phyloP scores from a whole-genome alignment of 2,888 invertebrate genomes.

The Cephonodes hylas region DNA sequence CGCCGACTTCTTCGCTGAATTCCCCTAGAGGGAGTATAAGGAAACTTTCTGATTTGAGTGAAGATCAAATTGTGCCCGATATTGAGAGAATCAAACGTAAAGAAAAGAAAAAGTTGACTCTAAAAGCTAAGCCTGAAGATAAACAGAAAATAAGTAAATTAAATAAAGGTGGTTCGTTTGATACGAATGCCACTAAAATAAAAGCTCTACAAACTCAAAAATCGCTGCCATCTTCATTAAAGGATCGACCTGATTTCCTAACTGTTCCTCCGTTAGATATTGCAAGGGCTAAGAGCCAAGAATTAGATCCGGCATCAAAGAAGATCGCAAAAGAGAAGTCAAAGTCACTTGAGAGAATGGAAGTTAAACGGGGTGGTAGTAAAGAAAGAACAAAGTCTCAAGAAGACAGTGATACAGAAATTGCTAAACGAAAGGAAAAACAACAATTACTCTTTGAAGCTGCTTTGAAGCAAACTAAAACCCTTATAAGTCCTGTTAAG shows the following conservation, averaged over 20 bases:
- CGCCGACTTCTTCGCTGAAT: conserved; percentile 77
- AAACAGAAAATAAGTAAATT: conserved; percentile 66
- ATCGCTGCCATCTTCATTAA: conserved; percentile 78
- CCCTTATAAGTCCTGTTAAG: conserved; percentile 87
- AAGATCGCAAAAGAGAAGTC: conserved; percentile 84
- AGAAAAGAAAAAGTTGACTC: conserved; percentile 71
- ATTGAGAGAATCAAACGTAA: conserved; percentile 75
- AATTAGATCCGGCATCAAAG: conserved; percentile 78
- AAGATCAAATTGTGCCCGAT: conserved; percentile 76
- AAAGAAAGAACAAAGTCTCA: conserved; percentile 86
- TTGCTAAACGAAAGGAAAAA: conserved; percentile 86
- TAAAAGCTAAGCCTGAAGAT: conserved; percentile 72
- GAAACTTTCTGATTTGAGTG: conserved; percentile 75
- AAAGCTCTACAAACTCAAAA: conserved; percentile 77
- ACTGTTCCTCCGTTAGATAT: conserved; percentile 80
- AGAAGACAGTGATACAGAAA: conserved; percentile 87
- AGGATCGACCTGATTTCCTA: conserved; percentile 76
- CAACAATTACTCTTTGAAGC: conserved; percentile 89
- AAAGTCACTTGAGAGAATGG: conserved; percentile 84
- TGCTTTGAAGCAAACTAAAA: conserved; percentile 88
- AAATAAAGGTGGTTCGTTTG: conserved; percentile 75
- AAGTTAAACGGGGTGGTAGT: conserved; percentile 78
- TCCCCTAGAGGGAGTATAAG: conserved; percentile 76
- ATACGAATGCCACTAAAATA: conserved; percentile 72
- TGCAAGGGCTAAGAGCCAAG: conserved; percentile 82